Base-by-base conservation (phyloP, 2,888 invertebrate species). In the Drosophila mercatorum region DNA sequence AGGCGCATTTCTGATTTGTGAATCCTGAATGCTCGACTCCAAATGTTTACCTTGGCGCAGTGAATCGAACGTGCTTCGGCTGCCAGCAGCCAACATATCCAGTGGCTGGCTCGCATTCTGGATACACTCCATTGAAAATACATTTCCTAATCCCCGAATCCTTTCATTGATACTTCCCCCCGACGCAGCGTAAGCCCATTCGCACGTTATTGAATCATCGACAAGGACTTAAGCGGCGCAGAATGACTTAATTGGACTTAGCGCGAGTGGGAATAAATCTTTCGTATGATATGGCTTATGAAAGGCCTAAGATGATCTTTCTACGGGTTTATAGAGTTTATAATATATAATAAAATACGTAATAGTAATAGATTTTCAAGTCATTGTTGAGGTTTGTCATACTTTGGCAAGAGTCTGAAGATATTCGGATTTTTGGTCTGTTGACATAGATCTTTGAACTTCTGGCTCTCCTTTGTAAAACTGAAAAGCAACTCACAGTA, bases 81-180 rank as follows among this genome's bases (percentile, higher is more conserved):
- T 46, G 64, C 51, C 64, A 47, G 46, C 59, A 61, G 68, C 64
- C 68, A 58, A 58, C 64, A 64, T 62, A 64, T 76, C 61, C 14
- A 44, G 47, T 53, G 22, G 57, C 26, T 59, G 41, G 64, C 57
- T 74, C 61, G 59, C 59, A 58, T 60, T 26, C 72, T 46, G 51
- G 47, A 71, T 78, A 77, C 78, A 61, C 78, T 78, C 63, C 74
- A 77, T 73, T 77, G 73, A 69, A 68, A 69, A 64, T 49, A 57
- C 61, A 17, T 43, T 56, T 41, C 47, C 49, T 78, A 78, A 76
- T 76, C 74, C 74, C 55, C n/a, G 52, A 52, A 76, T 76, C 68
- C 64, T 63, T 73, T 46, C 51, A 63, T 58, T 70, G 65, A 55
- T 74, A 55, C 51, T n/a, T 10, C 5, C 14, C 14, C 17, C 41